Evolutionary conservation across 1,140 invertebrate genomes (phyloP).

Genomic region (Megalonaias nervosa): DNA sequence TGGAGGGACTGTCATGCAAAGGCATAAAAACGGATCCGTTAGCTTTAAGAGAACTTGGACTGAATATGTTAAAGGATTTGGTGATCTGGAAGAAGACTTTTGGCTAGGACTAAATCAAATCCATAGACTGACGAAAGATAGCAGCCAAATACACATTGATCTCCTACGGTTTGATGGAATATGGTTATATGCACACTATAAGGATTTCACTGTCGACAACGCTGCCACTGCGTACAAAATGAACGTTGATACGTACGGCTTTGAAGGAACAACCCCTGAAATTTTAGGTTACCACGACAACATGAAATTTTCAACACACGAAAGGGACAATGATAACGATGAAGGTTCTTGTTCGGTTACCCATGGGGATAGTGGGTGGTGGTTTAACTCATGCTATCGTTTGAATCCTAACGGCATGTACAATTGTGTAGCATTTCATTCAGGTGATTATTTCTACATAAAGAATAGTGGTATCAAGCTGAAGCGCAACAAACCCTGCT

Average conservation of each 20-base stretch:
- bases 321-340: slow-evolving; percentile 4
- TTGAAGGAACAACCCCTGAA: slow-evolving; percentile 11
- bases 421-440: too few relatives aligned
- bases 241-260: slow-evolving; percentile 25
- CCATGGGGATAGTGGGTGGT: slow-evolving; percentile 1
- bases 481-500: too few relatives aligned
- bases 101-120: slow-evolving; percentile 64
- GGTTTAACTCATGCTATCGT: slow-evolving; percentile 18
- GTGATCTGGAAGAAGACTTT: slow-evolving; percentile 79
- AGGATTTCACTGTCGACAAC: slow-evolving; percentile 20
- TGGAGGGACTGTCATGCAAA: slow-evolving; percentile 25
- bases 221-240: slow-evolving; percentile 18
- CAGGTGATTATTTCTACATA: too few relatives aligned
- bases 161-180: slow-evolving; percentile 5
- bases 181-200: neutral
- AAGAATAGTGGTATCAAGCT: too few relatives aligned
- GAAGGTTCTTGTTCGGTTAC: slow-evolving; percentile 1
- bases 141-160: neutral
- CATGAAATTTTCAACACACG: slow-evolving; percentile 12
- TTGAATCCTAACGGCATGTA: slow-evolving; percentile 22
- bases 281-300: slow-evolving; percentile 19
- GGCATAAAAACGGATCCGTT: slow-evolving; percentile 78
- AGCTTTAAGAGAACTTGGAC: slow-evolving; percentile 94
- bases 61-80: slow-evolving; percentile 95
- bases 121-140: neutral